Percentiles rank a stretch among this genome's conserved stretches.
Conservation (phyloP, 1,140 invertebrate genomes). For the Paramacrobiotus metropolitanus region DNA sequence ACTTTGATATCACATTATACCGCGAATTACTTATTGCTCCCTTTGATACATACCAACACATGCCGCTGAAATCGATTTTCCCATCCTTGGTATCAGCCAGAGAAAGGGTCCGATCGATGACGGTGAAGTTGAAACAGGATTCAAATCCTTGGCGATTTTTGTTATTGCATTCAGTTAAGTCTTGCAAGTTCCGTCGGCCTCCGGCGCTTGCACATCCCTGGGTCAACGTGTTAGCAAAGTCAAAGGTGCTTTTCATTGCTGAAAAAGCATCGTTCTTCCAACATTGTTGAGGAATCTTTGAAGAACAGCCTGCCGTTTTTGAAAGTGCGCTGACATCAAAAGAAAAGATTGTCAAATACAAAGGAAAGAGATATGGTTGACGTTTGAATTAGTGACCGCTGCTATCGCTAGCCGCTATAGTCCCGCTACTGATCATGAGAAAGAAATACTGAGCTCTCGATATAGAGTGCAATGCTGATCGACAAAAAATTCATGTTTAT, state of each 20-base stretch:
- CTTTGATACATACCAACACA: constrained; percentile 1
- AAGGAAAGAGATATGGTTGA: too few relatives aligned
- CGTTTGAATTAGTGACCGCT: too few relatives aligned
- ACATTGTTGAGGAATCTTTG: not conserved
- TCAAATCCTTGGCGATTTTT: not conserved
- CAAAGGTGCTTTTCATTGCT: not conserved
- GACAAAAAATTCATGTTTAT: too few relatives aligned
- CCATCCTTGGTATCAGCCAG: not conserved
- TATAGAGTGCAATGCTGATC: too few relatives aligned
- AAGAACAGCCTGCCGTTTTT: not conserved
- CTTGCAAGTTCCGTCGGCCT: not conserved
- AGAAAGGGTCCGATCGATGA: not conserved
- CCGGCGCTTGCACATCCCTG: not conserved
- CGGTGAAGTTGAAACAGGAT: not conserved
- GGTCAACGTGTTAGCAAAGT: not conserved
- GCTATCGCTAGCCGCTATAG: too few relatives aligned
- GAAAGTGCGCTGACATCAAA: too few relatives aligned
- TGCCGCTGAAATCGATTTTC: not conserved
- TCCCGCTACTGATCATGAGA: too few relatives aligned
- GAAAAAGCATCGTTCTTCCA: too few relatives aligned
- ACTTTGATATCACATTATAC: too few relatives aligned
- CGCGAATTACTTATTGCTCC: too few relatives aligned
- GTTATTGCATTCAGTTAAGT: not conserved
- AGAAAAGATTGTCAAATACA: too few relatives aligned
- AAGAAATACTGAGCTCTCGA: too few relatives aligned